A percentile compares a stretch with the other conserved stretches of the same genome.
These are phyloP conservation scores for Stegana nigrithorax DNA, from an alignment of 2,888 invertebrate genomes.

Conservation along the genomic window DNA sequence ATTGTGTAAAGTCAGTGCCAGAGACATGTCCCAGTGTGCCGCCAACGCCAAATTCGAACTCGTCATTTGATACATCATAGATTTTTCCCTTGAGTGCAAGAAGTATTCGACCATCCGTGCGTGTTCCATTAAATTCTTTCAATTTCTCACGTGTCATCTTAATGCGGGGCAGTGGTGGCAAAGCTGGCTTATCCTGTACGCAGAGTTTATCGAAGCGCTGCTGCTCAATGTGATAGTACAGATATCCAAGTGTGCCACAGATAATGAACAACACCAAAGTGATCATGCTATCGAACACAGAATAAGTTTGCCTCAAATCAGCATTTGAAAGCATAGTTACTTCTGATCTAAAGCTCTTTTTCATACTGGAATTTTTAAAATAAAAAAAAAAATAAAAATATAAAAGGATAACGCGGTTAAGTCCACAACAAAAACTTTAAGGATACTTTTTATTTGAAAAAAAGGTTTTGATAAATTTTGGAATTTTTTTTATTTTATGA, in stretches of 20 bases:
- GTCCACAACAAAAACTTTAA: too few species aligned
- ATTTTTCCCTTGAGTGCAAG: constrained; percentile 35
- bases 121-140: constrained; percentile 32
- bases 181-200: background rate
- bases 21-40: constrained; percentile 30
- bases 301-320: too few species aligned
- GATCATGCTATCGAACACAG: too few species aligned
- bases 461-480: too few species aligned
- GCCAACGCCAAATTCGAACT: constrained; percentile 22
- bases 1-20: constrained; percentile 34
- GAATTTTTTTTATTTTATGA: too few species aligned
- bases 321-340: too few species aligned
- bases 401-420: too few species aligned
- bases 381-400: too few species aligned
- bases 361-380: too few species aligned
- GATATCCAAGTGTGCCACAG: background rate
- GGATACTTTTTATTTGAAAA: too few species aligned
- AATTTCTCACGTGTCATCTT: constrained; percentile 30
- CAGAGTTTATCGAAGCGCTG: background rate
- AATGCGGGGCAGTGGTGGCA: constrained; percentile 24
- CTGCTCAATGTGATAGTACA: background rate
- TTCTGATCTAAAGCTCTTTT: too few species aligned
- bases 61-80: constrained; percentile 37
- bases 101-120: constrained; percentile 41
- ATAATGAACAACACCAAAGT: background rate